A percentile compares a stretch with the other conserved stretches of the same genome.
Evolutionary conservation across 30 jellyfish, hydroid and myxozoan species (phyloP).

Genomic region (Turritopsis dohrnii): DNA sequence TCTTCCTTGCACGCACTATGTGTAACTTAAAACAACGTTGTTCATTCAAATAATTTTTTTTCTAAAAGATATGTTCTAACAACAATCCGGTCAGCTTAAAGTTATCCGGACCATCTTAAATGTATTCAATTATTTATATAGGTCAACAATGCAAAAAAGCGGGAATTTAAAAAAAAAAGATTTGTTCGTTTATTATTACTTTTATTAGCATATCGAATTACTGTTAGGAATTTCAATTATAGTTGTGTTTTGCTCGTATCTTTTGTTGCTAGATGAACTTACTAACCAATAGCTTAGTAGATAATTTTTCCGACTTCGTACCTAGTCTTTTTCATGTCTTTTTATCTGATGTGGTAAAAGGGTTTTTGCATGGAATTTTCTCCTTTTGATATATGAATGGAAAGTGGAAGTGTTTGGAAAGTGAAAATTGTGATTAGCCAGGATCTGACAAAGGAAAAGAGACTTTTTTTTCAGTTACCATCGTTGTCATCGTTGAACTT

Average conservation of each 20-base stretch:
- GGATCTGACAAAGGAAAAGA: too few species aligned
- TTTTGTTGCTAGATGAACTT: not conserved
- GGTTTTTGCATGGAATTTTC: too few species aligned
- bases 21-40: not conserved
- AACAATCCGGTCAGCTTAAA: not conserved
- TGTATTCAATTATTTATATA: not conserved
- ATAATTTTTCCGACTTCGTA: not conserved
- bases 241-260: not conserved
- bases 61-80: not conserved
- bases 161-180: conserved; percentile 8
- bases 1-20: not conserved
- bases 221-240: not conserved
- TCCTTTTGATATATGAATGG: too few species aligned
- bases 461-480: too few species aligned
- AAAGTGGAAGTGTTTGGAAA: too few species aligned
- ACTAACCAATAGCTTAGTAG: not conserved
- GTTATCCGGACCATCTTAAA: not conserved
- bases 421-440: too few species aligned
- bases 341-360: not conserved
- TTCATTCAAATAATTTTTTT: not conserved
- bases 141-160: conserved; percentile 7
- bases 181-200: conserved; percentile 9
- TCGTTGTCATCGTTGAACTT: too few species aligned
- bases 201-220: conserved; percentile 16
- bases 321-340: not conserved